Evolutionary conservation across 2,888 invertebrate genomes (phyloP), one percentile per base, ranked within the genome.

Genomic region (Rhingia campestris): DNA sequence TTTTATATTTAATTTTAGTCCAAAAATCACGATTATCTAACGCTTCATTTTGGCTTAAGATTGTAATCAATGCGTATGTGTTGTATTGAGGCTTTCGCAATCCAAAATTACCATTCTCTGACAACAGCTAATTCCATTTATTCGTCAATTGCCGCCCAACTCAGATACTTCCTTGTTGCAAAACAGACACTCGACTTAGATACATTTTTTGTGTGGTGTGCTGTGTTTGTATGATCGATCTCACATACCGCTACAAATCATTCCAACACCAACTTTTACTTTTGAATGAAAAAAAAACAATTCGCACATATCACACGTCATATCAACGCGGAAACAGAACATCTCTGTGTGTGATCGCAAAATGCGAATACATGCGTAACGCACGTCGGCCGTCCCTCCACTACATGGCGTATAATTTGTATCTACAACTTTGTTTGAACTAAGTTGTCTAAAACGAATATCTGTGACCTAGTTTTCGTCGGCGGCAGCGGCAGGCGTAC

Each of bases 381-480:
- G 66, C 77, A 45, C 41, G 53, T 56, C 22, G 2, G 22, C 22
- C 22, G 2, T 22, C 49, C 30, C 7, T 37, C 35, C 3, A 12
- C 51, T 12, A 6, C 35, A 6, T n/a, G 3, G n/a, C 14, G 35
- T 32, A 47, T 30, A n/a, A 4, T 35, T 4, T 33, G 9, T 69
- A 75, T 75, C 45, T 63, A 45, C 56, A 70, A 35, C 9, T 66
- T 64, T 59, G 32, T 59, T 53, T 45, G 12, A 47, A 30, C 53
- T 67, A n/a, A 49, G 22, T 22, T 61, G 76, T 76, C 59, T 66
- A 67, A 72, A 49, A 43, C 66, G 59, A 66, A 77, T 82, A 82
- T 82, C 77, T 67, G 35, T 82, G 81, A 82, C 81, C 81, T 77
- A 82, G 66, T 77, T 81, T 77, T 22, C 22, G 22, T 22, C 32